Evolutionary conservation across 2,797 vertebrate genomes (phyloP), one percentile per base, ranked within the genome.

Genomic region (Adelosebastes latens): DNA sequence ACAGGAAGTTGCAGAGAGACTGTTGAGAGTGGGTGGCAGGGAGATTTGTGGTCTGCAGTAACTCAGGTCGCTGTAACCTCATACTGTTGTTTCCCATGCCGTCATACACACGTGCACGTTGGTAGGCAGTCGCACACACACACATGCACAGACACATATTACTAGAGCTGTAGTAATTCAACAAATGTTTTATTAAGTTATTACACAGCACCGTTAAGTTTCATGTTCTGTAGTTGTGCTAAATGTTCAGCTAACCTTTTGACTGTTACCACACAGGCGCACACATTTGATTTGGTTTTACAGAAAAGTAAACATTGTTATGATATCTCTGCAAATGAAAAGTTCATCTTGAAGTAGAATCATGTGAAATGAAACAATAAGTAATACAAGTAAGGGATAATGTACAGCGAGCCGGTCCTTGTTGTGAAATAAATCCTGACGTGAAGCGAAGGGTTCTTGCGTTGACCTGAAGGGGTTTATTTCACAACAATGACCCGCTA

Each of bases 31-130:
- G 39, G 24, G 80, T 66, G 63, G 31, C 42, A 65, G 14, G 8
- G 66, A 0, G 6, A 73, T 82, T 75, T 86, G 77, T 88, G 84
- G 80, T 84, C 31, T 62, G 31, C 65, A 77, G 75, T 64, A 61
- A 83, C 84, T 77, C 67, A 77, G 80, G 86, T 91, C 69, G 12
- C 55, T 72, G 46, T 81, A 70, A 82, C 78, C 71, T 75, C 87
- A 82, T 31, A 13, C 77, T 31, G 34, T 75, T 76, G 62, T 81
- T 81, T 84, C 85, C 22, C 71, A 75, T 56, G 25, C 14, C 20
- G 1, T 53, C 76, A 34, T 25, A 66, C 55, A 75, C 55, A 75
- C 69, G n/a, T 8, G 6, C 27, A 29, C 10, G 12, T 25, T 2
- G 0, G 22, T 16, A 29, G 25, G 49, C 20, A 55, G 34, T 32